phyloP scores from a whole-genome alignment of 2,113 vertebrate species.

The Dromaius novaehollandiae region DNA sequence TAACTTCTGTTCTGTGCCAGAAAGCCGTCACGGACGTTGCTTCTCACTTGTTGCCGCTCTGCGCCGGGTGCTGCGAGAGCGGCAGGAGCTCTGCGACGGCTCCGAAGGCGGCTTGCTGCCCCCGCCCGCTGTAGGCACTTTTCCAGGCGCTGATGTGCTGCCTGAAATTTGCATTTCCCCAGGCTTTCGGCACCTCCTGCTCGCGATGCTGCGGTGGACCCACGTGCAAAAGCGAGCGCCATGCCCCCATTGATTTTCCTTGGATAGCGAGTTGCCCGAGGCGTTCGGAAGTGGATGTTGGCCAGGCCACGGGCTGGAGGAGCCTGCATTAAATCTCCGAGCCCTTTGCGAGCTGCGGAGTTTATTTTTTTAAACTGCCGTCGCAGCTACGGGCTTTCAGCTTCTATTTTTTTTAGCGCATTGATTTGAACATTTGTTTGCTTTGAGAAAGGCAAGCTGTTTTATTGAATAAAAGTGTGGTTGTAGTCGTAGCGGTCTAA shows the following conservation, averaged over 20 bases:
- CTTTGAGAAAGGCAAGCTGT: neutral
- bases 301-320: neutral
- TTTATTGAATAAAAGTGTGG: neutral
- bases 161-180: neutral
- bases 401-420: neutral
- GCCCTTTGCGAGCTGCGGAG: neutral
- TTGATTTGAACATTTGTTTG: neutral
- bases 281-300: neutral
- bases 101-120: neutral
- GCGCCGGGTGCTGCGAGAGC: too few relatives aligned
- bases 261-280: neutral
- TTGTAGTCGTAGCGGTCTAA: neutral
- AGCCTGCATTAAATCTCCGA: neutral
- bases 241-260: neutral
- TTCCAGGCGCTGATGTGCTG: neutral
- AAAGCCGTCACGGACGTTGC: neutral
- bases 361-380: neutral
- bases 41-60: neutral
- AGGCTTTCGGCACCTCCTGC: neutral
- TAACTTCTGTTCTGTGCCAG: neutral
- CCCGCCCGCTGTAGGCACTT: too few relatives aligned
- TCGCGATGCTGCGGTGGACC: neutral
- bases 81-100: neutral
- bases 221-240: neutral
- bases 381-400: neutral